A percentile compares a stretch with the other conserved stretches of the same genome.
These are phyloP conservation scores for Rhombomys opimus DNA, from an alignment of 2,113 vertebrate genomes.

Conservation along the genomic window DNA sequence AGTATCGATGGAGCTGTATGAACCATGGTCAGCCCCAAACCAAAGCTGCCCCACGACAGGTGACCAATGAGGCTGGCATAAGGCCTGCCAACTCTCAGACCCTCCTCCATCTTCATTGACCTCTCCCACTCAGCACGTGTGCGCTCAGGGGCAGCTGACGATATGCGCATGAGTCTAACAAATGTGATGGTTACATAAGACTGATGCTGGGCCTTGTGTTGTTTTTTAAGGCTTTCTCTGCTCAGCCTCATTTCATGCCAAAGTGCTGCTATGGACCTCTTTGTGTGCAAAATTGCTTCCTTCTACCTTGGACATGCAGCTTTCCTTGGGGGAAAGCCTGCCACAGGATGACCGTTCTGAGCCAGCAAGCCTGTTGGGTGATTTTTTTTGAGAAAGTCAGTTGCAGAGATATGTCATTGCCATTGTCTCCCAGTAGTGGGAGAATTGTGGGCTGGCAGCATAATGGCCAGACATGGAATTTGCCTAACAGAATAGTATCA, in stretches of 20 bases:
- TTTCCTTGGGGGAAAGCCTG: conserved; percentile 34
- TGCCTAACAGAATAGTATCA: background rate
- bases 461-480: conserved; percentile 41
- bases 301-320: conserved; percentile 29
- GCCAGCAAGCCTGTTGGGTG: background rate
- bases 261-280: conserved; percentile 44
- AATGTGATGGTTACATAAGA: background rate
- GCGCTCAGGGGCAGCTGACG: background rate
- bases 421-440: background rate
- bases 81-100: background rate
- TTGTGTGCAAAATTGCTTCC: conserved; percentile 51
- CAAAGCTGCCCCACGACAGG: conserved; percentile 56
- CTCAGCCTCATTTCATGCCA: conserved; percentile 65
- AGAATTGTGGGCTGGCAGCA: conserved; percentile 20
- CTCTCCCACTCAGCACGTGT: background rate
- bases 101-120: background rate
- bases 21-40: conserved; percentile 3
- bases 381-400: conserved; percentile 13
- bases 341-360: conserved; percentile 11
- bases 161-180: background rate
- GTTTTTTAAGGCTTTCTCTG: conserved; percentile 36
- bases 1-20: background rate
- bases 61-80: background rate
- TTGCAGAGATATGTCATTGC: background rate
- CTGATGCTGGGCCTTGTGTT: background rate